Evolutionary conservation across 1,140 invertebrate species (phyloP).

Genomic region (Gerris buenoi): DNA sequence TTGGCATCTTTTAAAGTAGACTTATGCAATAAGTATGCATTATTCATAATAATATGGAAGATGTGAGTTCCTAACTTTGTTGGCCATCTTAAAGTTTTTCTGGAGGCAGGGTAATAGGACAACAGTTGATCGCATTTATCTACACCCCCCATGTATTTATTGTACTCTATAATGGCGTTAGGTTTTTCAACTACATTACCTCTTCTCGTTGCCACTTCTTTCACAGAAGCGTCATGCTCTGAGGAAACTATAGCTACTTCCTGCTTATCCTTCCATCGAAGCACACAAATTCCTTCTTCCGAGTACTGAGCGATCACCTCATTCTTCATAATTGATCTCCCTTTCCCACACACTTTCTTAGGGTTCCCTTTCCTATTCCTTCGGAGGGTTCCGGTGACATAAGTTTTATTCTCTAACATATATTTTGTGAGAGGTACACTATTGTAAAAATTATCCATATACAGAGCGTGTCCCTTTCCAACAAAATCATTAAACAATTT

Average conservation of each 20-base stretch:
- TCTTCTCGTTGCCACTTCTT: background rate
- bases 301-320: constrained; percentile 24
- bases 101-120: constrained; percentile 9
- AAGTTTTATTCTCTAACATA: no score
- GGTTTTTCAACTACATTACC: background rate
- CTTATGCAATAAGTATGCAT: constrained; percentile 8
- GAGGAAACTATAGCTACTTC: constrained; percentile 2
- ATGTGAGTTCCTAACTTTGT: constrained; percentile 8
- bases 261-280: constrained; percentile 32
- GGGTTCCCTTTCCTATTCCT: constrained; percentile 28
- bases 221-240: background rate
- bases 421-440: no score
- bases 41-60: constrained; percentile 6
- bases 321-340: constrained; percentile 29
- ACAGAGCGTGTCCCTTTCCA: no score
- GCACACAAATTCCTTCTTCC: constrained; percentile 29
- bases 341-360: constrained; percentile 25
- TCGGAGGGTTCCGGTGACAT: constrained; percentile 31
- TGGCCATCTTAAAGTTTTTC: constrained; percentile 15
- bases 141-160: constrained; percentile 20
- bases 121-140: constrained; percentile 18
- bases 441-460: no score
- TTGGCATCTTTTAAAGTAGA: background rate
- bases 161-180: constrained; percentile 14
- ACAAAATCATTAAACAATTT: constrained; percentile 11